Conservation (phyloP, 1,140 invertebrate genomes). For the Drosophila nasuta region DNA sequence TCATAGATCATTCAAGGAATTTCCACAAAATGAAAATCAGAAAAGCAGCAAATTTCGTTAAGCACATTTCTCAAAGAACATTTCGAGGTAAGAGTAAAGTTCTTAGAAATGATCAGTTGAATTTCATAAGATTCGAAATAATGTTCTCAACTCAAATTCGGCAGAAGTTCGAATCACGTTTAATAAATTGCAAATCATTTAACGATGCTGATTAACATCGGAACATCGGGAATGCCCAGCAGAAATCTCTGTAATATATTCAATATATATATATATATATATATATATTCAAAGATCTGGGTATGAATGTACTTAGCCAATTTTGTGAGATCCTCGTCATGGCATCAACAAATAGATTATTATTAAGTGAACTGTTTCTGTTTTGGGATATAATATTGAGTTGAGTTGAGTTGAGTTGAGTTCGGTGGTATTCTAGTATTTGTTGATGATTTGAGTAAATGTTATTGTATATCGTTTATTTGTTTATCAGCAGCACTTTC, state of each 20-base stretch:
- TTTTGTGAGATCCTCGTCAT: conserved; percentile 54
- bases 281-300: neutral
- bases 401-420: neutral
- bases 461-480: conserved; percentile 36
- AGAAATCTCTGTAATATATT: conserved; percentile 4
- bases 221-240: conserved; percentile 17
- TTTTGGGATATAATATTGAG: conserved; percentile 26
- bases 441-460: conserved; percentile 31
- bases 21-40: conserved; percentile 1
- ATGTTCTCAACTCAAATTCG: conserved; percentile 31
- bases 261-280: neutral
- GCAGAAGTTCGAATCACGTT: conserved; percentile 44
- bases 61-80: conserved; percentile 18
- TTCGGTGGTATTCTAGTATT: conserved; percentile 26
- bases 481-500: conserved; percentile 56
- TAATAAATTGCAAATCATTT: conserved; percentile 63
- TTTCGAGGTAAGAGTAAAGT: conserved; percentile 3
- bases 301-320: neutral
- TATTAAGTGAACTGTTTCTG: conserved; percentile 62
- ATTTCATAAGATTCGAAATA: conserved; percentile 13
- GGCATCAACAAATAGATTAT: conserved; percentile 68
- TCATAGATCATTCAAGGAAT: conserved; percentile 1
- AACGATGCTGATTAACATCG: conserved; percentile 33
- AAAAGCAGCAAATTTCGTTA: conserved; percentile 13
- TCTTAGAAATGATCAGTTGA: neutral